phyloP scores from a whole-genome alignment of 2,797 vertebrate species.

The Onychomys arenicola region DNA sequence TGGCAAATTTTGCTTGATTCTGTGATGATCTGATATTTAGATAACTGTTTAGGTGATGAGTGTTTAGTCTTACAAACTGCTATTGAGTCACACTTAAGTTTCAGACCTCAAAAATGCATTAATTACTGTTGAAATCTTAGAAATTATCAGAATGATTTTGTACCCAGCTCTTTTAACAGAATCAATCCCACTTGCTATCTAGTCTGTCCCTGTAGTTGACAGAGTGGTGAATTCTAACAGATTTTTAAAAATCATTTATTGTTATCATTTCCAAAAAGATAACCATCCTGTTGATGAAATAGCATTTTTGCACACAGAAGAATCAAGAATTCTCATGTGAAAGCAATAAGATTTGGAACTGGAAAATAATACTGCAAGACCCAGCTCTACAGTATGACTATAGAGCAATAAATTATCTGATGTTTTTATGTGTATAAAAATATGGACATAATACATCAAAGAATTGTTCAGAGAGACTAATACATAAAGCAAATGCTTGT shows the following conservation, averaged over 20 bases:
- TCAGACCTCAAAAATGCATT: not conserved
- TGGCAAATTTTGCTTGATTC: not conserved
- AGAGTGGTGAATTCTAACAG: not conserved
- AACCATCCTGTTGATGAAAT: not conserved
- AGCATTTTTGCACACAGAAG: not conserved
- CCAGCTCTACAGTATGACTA: not conserved
- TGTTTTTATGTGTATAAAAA: slow-evolving; percentile 9
- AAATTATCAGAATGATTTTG: not conserved
- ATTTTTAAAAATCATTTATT: not conserved
- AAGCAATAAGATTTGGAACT: not conserved
- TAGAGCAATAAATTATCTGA: slow-evolving; percentile 26
- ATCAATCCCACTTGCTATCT: not conserved
- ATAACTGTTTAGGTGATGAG: not conserved
- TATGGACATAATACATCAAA: not conserved
- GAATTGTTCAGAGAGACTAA: not conserved
- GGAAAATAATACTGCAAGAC: slow-evolving; percentile 10
- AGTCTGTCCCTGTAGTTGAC: not conserved
- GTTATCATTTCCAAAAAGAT: not conserved
- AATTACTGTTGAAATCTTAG: not conserved
- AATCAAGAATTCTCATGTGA: not conserved
- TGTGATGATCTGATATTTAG: not conserved
- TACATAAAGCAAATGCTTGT: not conserved
- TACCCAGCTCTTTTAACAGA: not conserved
- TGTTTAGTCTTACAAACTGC: not conserved
- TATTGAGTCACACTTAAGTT: not conserved